Conservation (phyloP, 2,888 invertebrate genomes). For the Ennomos quercinarius region DNA sequence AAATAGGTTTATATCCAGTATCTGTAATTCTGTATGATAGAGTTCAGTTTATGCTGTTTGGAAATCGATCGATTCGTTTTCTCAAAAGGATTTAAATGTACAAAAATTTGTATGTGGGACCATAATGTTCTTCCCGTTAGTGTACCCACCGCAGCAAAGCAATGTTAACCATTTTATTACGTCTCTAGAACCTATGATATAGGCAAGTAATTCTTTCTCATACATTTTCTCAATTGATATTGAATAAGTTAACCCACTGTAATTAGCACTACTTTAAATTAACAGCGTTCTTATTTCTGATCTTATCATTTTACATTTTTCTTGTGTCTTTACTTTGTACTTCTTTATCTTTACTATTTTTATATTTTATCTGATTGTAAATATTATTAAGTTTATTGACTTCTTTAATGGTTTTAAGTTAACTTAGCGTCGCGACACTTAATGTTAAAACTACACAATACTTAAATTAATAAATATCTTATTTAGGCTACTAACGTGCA, state of each 20-base stretch:
- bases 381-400: constrained; percentile 18
- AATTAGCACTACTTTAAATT: too few species aligned
- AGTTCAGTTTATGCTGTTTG: too few species aligned
- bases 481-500: constrained; percentile 14
- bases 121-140: constrained; percentile 25
- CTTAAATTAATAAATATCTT: constrained; percentile 2
- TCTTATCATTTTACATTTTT: too few species aligned
- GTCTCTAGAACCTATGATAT: background rate
- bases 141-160: constrained; percentile 38
- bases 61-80: constrained; percentile 28
- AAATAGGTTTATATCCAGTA: too few species aligned
- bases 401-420: constrained; percentile 14
- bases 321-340: background rate
- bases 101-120: constrained; percentile 39
- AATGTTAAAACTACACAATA: background rate
- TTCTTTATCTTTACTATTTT: background rate
- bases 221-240: too few species aligned
- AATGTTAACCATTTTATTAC: constrained; percentile 27
- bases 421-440: constrained; percentile 1
- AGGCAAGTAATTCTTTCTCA: background rate
- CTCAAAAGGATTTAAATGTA: constrained; percentile 33
- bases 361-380: constrained; percentile 21
- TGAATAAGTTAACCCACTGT: too few species aligned
- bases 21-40: too few species aligned
- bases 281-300: too few species aligned